phyloP scores from a whole-genome alignment of 2,797 vertebrate genomes.

The Hoplostethus mediterraneus region DNA sequence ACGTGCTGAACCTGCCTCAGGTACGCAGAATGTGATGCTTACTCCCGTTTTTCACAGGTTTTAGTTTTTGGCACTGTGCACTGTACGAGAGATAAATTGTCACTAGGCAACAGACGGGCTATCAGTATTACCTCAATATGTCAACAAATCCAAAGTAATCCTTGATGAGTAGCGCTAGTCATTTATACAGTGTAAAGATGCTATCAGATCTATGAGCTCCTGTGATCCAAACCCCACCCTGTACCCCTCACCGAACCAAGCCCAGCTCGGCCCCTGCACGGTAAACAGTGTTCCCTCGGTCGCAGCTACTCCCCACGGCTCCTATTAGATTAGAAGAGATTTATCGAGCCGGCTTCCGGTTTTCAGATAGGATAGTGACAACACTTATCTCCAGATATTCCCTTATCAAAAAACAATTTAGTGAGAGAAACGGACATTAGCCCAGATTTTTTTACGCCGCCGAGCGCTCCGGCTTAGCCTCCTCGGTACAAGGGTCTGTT shows the following conservation, averaged over 20 bases:
- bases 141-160: conserved; percentile 78
- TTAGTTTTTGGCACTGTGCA: conserved; percentile 26
- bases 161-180: conserved; percentile 62
- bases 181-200: conserved; percentile 75
- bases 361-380: conserved; percentile 77
- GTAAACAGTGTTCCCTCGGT: conserved; percentile 25
- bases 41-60: neutral
- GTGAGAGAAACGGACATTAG: conserved; percentile 77
- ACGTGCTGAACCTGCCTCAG: neutral
- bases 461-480: conserved; percentile 61
- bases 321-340: conserved; percentile 71
- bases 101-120: conserved; percentile 63
- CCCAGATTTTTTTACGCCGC: conserved; percentile 67
- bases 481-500: conserved; percentile 82
- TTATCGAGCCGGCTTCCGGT: conserved; percentile 78
- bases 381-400: conserved; percentile 82
- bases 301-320: conserved; percentile 53
- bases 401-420: conserved; percentile 85
- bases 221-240: conserved; percentile 29
- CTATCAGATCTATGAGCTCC: conserved; percentile 64
- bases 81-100: conserved; percentile 35
- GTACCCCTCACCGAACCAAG: conserved; percentile 37
- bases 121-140: conserved; percentile 75
- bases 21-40: neutral
- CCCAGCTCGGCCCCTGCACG: neutral